phyloP scores from a whole-genome alignment of 2,797 vertebrate genomes.

The Ara ararauna region DNA sequence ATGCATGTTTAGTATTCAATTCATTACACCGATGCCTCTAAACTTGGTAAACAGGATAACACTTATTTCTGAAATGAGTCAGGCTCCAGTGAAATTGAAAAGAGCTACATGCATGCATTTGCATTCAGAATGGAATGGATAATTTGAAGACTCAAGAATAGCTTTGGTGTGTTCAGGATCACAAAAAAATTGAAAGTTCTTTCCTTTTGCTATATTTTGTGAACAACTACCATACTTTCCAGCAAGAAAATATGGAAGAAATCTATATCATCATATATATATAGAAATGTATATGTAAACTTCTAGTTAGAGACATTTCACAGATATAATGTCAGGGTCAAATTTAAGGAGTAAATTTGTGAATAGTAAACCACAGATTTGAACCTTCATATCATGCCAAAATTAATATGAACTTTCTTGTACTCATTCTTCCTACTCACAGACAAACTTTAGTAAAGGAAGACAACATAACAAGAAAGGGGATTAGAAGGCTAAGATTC shows the following conservation, averaged over 20 bases:
- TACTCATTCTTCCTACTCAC: background rate
- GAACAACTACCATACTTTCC: background rate
- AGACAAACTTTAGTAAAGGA: background rate
- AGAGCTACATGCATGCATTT: conserved; percentile 33
- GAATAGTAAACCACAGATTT: background rate
- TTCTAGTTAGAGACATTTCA: background rate
- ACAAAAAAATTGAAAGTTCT: background rate
- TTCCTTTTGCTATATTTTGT: background rate
- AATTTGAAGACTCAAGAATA: conserved; percentile 24
- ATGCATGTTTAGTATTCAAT: conserved; percentile 21
- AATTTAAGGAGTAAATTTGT: background rate
- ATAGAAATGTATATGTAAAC: background rate
- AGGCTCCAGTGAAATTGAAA: conserved; percentile 34
- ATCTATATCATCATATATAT: background rate
- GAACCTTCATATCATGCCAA: background rate
- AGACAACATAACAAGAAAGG: background rate
- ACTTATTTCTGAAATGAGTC: conserved; percentile 56
- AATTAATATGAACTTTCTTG: background rate
- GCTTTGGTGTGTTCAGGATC: conserved; percentile 1
- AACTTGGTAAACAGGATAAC: conserved; percentile 32
- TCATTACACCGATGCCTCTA: conserved; percentile 27
- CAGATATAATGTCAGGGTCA: background rate
- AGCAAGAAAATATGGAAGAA: background rate
- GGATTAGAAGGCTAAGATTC: background rate
- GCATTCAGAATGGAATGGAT: conserved; percentile 26